Evolutionary conservation across 2,888 invertebrate species (phyloP).

Genomic region (Protodeltote pygarga): DNA sequence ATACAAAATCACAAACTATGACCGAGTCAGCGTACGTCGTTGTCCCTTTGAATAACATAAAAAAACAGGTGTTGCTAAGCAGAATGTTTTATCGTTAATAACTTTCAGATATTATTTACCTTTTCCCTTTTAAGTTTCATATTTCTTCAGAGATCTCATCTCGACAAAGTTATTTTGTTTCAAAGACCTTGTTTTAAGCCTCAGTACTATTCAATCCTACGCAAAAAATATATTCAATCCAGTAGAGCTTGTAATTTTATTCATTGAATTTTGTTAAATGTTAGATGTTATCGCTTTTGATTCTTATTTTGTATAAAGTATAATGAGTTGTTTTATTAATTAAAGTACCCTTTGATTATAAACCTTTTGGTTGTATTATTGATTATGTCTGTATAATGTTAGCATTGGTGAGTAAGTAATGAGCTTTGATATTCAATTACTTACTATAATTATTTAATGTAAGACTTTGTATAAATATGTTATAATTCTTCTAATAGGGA

Average conservation of each 20-base stretch:
- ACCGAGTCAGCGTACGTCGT: no score
- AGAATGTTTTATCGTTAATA: conserved; percentile 36
- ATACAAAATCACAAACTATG: no score
- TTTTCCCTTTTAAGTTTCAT: conserved; percentile 46
- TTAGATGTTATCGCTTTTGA: conserved; percentile 14
- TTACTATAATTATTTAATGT: no score
- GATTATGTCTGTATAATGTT: no score
- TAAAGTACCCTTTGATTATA: not conserved
- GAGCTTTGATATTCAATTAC: no score
- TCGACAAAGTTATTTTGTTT: conserved; percentile 56
- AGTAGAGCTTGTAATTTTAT: conserved; percentile 34
- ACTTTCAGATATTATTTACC: conserved; percentile 38
- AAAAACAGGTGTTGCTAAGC: conserved; percentile 9
- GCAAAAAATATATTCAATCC: conserved; percentile 53
- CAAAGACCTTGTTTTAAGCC: conserved; percentile 48
- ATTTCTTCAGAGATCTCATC: conserved; percentile 55
- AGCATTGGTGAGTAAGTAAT: no score
- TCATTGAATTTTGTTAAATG: conserved; percentile 20
- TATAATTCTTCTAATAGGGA: no score
- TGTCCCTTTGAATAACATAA: no score
- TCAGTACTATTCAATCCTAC: conserved; percentile 44
- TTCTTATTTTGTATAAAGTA: not conserved
- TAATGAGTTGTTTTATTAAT: not conserved
- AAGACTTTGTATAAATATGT: no score
- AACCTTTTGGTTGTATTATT: no score